Evolutionary conservation across 1,140 invertebrate genomes (phyloP).

Genomic region (Polypedilum vanderplanki): DNA sequence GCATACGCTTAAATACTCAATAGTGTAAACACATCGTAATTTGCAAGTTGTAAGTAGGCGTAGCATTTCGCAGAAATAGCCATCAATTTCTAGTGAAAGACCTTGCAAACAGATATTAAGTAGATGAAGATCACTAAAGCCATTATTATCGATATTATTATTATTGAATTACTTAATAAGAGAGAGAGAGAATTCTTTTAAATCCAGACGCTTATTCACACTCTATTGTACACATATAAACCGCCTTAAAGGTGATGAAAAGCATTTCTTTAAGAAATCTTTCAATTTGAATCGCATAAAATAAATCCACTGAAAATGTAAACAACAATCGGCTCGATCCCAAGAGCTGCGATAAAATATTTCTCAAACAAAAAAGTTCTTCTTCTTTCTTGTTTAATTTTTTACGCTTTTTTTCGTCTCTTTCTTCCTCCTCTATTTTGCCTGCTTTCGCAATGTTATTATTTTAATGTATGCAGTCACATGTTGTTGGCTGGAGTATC

Average conservation of each 20-base stretch:
- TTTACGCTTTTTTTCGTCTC: background rate
- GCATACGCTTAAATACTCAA: no score
- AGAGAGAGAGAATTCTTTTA: no score
- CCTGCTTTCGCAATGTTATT: background rate
- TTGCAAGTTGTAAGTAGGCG: background rate
- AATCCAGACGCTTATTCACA: background rate
- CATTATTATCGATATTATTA: no score
- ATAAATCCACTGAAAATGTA: constrained; percentile 7
- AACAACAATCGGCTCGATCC: background rate
- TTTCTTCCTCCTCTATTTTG: background rate
- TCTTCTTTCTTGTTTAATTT: background rate
- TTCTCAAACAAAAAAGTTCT: no score
- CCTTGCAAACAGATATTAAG: background rate
- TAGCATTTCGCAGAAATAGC: constrained; percentile 18
- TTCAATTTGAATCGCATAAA: constrained; percentile 13
- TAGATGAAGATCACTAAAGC: background rate
- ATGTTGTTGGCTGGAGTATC: background rate
- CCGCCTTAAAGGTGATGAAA: background rate
- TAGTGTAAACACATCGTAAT: no score
- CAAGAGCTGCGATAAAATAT: background rate
- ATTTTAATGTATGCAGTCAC: constrained; percentile 12
- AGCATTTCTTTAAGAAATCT: background rate
- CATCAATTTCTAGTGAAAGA: constrained; percentile 12
- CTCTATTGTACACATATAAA: no score
- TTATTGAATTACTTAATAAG: no score